These are phyloP conservation scores for Andrena bicolor DNA, from an alignment of 2,888 invertebrate species.

Conservation along the genomic window DNA sequence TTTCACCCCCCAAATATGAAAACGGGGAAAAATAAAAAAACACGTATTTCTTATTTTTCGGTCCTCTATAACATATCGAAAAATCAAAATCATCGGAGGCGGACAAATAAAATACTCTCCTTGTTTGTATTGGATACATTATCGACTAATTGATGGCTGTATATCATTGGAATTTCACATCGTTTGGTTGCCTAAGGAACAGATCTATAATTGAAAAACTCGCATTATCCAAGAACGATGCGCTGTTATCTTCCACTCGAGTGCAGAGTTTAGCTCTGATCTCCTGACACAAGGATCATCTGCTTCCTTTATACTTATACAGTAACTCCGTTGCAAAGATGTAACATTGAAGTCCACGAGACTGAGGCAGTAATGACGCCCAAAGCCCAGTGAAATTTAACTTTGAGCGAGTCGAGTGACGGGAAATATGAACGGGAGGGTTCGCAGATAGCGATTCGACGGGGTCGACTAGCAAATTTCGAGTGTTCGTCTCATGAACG, in stretches of 20 bases:
- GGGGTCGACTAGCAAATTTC: constrained; percentile 14
- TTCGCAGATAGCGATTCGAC: constrained; percentile 21
- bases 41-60: no score
- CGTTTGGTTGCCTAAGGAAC: neutral
- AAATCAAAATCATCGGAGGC: no score
- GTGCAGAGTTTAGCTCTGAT: neutral
- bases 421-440: constrained; percentile 11
- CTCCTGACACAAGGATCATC: neutral
- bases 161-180: neutral
- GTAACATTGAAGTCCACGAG: neutral
- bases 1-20: no score
- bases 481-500: constrained; percentile 11
- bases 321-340: neutral
- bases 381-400: neutral
- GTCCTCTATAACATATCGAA: no score
- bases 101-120: no score
- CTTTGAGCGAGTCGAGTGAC: neutral
- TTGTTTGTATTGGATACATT: constrained; percentile 32
- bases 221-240: neutral
- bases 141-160: constrained; percentile 33
- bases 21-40: no score
- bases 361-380: neutral
- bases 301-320: no score
- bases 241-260: neutral
- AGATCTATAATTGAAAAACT: neutral